Conservation (phyloP, 1,140 invertebrate species). For the Drosophila tsacasi region DNA sequence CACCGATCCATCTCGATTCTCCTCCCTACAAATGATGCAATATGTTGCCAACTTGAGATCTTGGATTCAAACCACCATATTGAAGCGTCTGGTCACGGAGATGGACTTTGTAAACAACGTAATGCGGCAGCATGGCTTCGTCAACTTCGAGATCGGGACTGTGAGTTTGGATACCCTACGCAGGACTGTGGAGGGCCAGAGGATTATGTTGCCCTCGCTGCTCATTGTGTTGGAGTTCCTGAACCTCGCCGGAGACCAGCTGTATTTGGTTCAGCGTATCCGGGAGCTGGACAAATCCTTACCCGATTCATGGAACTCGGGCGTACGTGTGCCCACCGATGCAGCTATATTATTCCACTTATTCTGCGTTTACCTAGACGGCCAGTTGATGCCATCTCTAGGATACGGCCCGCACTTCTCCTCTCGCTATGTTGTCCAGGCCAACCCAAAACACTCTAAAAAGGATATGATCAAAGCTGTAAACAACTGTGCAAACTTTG, state of each 20-base stretch:
- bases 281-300: slow-evolving; percentile 91
- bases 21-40: slow-evolving; percentile 67
- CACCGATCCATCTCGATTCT: slow-evolving; percentile 50
- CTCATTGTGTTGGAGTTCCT: slow-evolving; percentile 91
- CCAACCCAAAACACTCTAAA: slow-evolving; percentile 76
- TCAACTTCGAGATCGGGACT: slow-evolving; percentile 89
- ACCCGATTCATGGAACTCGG: slow-evolving; percentile 93
- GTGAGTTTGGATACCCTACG: slow-evolving; percentile 89
- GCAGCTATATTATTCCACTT: slow-evolving; percentile 92
- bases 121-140: slow-evolving; percentile 88
- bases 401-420: slow-evolving; percentile 88
- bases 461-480: slow-evolving; percentile 79
- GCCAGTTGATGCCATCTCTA: slow-evolving; percentile 90
- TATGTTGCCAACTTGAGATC: slow-evolving; percentile 74
- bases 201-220: slow-evolving; percentile 88
- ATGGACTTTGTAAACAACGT: slow-evolving; percentile 89
- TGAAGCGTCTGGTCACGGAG: slow-evolving; percentile 89
- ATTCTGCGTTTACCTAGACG: slow-evolving; percentile 92
- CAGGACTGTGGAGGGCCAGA: slow-evolving; percentile 88
- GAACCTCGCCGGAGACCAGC: slow-evolving; percentile 91
- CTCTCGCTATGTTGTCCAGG: slow-evolving; percentile 84
- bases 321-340: slow-evolving; percentile 91
- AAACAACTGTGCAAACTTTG: slow-evolving; percentile 77
- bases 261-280: slow-evolving; percentile 92
- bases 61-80: slow-evolving; percentile 92